These are phyloP conservation scores for Sepioteuthis lessoniana DNA, from an alignment of 2,888 invertebrate species.

Conservation along the genomic window DNA sequence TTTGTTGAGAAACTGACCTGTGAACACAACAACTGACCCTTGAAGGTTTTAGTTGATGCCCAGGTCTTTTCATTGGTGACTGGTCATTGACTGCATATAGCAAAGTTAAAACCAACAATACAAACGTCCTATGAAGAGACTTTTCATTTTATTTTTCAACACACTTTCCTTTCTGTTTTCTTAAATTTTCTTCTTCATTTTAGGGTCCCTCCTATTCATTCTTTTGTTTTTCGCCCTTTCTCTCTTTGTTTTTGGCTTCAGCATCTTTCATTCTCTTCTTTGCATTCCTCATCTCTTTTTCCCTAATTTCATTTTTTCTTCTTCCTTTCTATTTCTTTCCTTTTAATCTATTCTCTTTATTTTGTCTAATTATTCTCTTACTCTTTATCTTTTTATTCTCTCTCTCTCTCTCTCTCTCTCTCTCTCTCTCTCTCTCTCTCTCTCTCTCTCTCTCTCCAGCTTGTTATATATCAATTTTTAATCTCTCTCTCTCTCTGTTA, in stretches of 20 bases:
- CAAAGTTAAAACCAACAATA: neutral
- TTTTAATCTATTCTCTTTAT: neutral
- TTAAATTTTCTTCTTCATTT: neutral
- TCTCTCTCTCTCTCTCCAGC: neutral
- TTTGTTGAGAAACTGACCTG: neutral
- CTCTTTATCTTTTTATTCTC: neutral
- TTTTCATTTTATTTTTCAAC: slow-evolving; percentile 8
- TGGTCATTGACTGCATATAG: neutral
- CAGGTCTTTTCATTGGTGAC: slow-evolving; percentile 21
- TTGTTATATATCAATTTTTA: neutral
- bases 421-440: neutral
- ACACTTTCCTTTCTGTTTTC: neutral
- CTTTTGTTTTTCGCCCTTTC: neutral
- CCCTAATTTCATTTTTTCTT: too few species aligned
- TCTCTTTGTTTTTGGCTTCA: neutral
- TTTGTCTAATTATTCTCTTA: neutral
- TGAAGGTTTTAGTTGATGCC: neutral
- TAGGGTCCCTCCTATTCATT: neutral
- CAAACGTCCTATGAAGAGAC: neutral
- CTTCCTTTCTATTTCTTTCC: too few species aligned
- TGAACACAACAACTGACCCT: neutral
- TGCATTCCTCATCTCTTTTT: neutral
- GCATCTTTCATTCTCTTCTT: neutral
- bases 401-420: neutral
- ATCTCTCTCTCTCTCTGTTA: neutral